Conservation (phyloP, 2,888 invertebrate genomes). For the Drosophila eohydei region DNA sequence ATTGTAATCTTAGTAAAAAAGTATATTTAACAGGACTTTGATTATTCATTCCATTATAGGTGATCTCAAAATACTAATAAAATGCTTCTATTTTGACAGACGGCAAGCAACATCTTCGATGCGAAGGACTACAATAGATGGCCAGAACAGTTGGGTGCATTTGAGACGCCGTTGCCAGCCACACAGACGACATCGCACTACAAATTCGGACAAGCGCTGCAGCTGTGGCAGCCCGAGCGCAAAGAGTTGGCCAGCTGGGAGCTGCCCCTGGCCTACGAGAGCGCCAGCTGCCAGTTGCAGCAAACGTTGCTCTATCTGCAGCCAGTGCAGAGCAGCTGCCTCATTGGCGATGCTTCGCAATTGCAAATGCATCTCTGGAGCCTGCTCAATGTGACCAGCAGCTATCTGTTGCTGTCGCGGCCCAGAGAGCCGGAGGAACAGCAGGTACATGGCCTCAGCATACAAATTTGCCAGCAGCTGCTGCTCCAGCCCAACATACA, state of each 20-base stretch:
- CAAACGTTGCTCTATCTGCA: constrained; percentile 78
- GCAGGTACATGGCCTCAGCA: constrained; percentile 22
- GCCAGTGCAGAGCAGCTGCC: constrained; percentile 60
- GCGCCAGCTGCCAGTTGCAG: constrained; percentile 70
- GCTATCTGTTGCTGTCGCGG: constrained; percentile 51
- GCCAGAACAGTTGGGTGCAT: constrained; percentile 53
- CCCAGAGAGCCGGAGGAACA: constrained; percentile 58
- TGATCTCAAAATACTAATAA: no score
- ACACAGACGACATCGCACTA: constrained; percentile 51
- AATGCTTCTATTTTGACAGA: constrained; percentile 2
- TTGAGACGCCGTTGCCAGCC: constrained; percentile 25
- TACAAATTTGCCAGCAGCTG: constrained; percentile 50
- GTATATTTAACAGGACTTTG: no score
- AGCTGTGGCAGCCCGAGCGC: constrained; percentile 63
- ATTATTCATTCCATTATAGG: no score
- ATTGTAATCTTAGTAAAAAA: no score
- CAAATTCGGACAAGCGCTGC: constrained; percentile 73
- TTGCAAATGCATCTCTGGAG: constrained; percentile 50
- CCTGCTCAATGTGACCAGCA: constrained; percentile 55
- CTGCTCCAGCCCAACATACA: constrained; percentile 1
- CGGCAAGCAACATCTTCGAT: constrained; percentile 45
- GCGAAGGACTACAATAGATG: constrained; percentile 62
- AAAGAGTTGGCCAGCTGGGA: constrained; percentile 55
- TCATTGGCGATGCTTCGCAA: constrained; percentile 44
- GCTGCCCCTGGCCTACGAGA: constrained; percentile 75